Evolutionary conservation across 1,140 invertebrate genomes (phyloP).

Genomic region (Drosophila suzukii): DNA sequence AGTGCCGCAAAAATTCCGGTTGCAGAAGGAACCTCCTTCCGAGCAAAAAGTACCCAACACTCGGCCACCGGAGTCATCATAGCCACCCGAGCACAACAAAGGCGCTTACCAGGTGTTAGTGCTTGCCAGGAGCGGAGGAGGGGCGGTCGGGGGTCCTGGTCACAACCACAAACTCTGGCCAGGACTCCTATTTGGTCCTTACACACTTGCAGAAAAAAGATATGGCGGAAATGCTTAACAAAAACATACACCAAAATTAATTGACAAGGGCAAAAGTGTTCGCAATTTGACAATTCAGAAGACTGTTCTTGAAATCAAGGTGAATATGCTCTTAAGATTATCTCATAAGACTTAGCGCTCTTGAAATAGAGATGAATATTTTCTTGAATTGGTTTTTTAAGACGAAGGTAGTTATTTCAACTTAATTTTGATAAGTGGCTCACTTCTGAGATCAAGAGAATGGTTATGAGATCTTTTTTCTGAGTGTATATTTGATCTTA

Average conservation of each 20-base stretch:
- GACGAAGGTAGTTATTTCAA: no score
- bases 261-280: no score
- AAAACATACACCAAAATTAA: background rate
- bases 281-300: no score
- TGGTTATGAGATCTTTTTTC: no score
- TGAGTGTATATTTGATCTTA: no score
- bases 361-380: no score
- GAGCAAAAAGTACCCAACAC: conserved; percentile 50
- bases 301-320: no score
- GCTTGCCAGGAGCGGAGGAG: conserved; percentile 26
- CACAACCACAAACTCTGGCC: conserved; percentile 10
- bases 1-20: conserved; percentile 45
- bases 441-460: no score
- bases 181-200: background rate
- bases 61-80: conserved; percentile 25
- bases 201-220: background rate
- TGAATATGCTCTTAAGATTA: no score
- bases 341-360: no score
- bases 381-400: no score
- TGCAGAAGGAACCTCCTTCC: conserved; percentile 26
- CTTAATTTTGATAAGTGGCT: no score
- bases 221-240: background rate
- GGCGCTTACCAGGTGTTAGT: conserved; percentile 58
- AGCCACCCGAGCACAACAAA: conserved; percentile 51
- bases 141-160: conserved; percentile 6